Conservation (phyloP, 2,888 invertebrate species). For the Cheilosia vernalis region DNA sequence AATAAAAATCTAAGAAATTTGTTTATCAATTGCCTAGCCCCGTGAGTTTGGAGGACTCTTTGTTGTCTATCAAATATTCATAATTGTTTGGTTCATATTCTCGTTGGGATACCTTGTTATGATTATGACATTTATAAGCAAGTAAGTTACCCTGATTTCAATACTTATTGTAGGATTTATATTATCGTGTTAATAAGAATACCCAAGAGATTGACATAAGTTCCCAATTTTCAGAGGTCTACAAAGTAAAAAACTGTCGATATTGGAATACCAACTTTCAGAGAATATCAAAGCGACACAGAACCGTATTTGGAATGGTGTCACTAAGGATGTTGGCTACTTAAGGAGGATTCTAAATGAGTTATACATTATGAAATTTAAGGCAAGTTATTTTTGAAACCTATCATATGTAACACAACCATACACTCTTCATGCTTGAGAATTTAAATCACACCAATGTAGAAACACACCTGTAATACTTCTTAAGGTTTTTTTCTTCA, state of each 20-base stretch:
- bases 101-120: conserved; percentile 95
- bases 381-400: conserved; percentile 84
- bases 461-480: too few species aligned
- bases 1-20: too few species aligned
- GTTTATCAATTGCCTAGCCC: conserved; percentile 76
- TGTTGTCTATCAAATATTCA: conserved; percentile 90
- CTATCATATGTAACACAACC: too few species aligned
- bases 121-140: conserved; percentile 93
- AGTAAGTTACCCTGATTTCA: conserved; percentile 79
- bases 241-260: conserved; percentile 89
- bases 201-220: conserved; percentile 76
- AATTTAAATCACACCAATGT: too few species aligned
- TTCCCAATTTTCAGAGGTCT: conserved; percentile 80
- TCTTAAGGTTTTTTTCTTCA: too few species aligned
- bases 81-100: conserved; percentile 95
- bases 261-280: conserved; percentile 90
- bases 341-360: conserved; percentile 91
- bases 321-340: conserved; percentile 89
- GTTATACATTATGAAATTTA: conserved; percentile 91
- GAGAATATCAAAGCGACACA: conserved; percentile 91
- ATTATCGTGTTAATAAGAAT: conserved; percentile 36
- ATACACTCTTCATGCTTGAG: too few species aligned
- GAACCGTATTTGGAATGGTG: conserved; percentile 89
- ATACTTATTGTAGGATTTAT: background rate
- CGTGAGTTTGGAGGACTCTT: conserved; percentile 85